Conservation (phyloP, 2,113 vertebrate genomes). For the Paradoxurus hermaphroditus region DNA sequence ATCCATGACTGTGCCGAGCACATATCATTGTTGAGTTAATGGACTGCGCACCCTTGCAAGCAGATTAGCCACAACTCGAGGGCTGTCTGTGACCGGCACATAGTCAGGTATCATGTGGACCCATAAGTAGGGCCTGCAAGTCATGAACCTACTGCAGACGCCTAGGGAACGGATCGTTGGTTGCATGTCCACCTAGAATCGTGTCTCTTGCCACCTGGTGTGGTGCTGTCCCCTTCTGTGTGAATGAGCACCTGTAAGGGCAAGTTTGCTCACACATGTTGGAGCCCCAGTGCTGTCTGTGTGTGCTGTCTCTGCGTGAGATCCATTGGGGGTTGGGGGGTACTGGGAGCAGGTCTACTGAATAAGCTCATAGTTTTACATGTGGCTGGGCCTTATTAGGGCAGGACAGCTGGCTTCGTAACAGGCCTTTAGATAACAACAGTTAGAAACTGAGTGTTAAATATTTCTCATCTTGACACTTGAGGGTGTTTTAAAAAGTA, state of each 20-base stretch:
- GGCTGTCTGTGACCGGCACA: neutral
- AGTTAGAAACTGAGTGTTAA: neutral
- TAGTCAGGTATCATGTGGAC: neutral
- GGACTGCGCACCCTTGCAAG: neutral
- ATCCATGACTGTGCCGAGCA: neutral
- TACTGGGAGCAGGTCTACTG: neutral
- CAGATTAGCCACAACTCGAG: neutral
- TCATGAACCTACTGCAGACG: neutral
- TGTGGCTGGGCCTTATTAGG: neutral
- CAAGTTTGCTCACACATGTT: neutral
- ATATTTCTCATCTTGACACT: neutral
- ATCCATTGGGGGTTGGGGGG: neutral
- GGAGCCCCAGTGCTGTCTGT: neutral
- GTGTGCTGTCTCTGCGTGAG: neutral
- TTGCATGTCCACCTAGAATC: neutral
- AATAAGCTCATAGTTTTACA: neutral
- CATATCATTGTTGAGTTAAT: neutral
- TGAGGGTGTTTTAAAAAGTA: neutral
- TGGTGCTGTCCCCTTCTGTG: fast-evolving
- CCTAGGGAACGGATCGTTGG: neutral
- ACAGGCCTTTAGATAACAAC: neutral
- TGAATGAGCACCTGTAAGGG: neutral
- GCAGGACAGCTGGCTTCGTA: neutral
- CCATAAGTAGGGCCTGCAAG: neutral
- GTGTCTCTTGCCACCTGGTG: neutral